Evolutionary conservation across 2,888 invertebrate species (phyloP).

Genomic region (Xestia xanthographa): DNA sequence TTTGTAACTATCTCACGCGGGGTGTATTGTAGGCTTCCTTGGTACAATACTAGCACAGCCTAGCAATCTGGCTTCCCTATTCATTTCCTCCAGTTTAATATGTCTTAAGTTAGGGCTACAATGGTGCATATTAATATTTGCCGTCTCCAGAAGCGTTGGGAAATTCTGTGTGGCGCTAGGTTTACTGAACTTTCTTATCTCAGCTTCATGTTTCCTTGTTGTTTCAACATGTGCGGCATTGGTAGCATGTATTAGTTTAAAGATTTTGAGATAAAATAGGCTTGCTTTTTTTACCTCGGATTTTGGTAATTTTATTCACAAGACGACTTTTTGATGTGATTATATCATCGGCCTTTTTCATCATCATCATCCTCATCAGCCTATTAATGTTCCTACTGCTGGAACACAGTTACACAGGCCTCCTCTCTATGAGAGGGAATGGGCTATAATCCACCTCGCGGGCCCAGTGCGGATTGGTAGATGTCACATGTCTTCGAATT

Average conservation of each 20-base stretch:
- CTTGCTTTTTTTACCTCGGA: neutral
- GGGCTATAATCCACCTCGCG: no score
- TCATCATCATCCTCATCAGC: no score
- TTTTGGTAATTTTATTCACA: neutral
- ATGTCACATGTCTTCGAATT: no score
- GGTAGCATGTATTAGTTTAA: conserved; percentile 23
- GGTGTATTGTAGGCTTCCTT: conserved; percentile 55
- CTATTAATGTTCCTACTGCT: no score
- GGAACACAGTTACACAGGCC: no score
- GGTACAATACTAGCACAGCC: conserved; percentile 42
- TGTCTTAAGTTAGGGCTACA: conserved; percentile 57
- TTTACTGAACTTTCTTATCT: conserved; percentile 66
- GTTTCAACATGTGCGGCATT: conserved; percentile 45
- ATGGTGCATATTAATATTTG: conserved; percentile 64
- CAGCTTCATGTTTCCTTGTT: conserved; percentile 58
- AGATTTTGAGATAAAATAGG: conserved; percentile 3
- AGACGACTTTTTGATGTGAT: neutral
- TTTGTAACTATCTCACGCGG: conserved; percentile 47
- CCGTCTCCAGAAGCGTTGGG: conserved; percentile 54
- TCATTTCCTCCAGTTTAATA: conserved; percentile 64
- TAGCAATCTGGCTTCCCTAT: conserved; percentile 58
- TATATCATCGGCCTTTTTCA: no score
- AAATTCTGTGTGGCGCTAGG: conserved; percentile 60
- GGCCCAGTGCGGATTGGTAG: no score
- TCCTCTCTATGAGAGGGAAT: no score